Evolutionary conservation across 2,888 invertebrate genomes (phyloP), one percentile per base, ranked within the genome.

Genomic region (Chouioia cunea): DNA sequence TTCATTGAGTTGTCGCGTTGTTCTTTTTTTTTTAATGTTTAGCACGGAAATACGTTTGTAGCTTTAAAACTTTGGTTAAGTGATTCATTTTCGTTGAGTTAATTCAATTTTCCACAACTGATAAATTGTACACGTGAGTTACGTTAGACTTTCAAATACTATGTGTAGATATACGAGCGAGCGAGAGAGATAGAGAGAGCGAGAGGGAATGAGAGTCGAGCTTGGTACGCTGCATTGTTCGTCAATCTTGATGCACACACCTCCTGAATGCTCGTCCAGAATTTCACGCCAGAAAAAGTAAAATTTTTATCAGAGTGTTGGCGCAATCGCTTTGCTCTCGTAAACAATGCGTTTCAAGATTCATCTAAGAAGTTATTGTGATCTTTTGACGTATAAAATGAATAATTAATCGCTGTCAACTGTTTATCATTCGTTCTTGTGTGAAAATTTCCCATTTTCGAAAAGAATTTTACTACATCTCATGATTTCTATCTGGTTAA

Each of bases 191-290:
- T 1, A 36, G 36, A 36, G 36, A 36, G 10, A 36, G 36, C 6
- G 36, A 36, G 36, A 36, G 36, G 12, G 36, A 58, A 54, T 44
- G 60, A 15, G 27, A 47, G 27, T 52, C 15, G 54, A 60, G 68
- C 44, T 56, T n/a, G 43, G 52, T 20, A 36, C 36, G 10, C 36
- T 36, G 44, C 57, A 69, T 69, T 69, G 63, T 69, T 69, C 69
- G 63, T 57, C 57, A 63, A 69, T 69, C 69, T 69, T 63, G 69
- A 58, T 63, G 62, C 44, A 22, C 50, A 22, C 53, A 22, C 63
- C 52, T 63, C 50, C 15, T 46, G 59, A 67, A 46, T 66, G 46
- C 46, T 47, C 54, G 53, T 53, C 46, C 53, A 18, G 46, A 59
- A 53, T 66, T 52, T 52, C 46, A 36, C 36, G 36, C 54, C 54